Evolutionary conservation across 1,140 invertebrate genomes (phyloP), one percentile per base, ranked within the genome.

Genomic region (Rhagoletis zephyria): DNA sequence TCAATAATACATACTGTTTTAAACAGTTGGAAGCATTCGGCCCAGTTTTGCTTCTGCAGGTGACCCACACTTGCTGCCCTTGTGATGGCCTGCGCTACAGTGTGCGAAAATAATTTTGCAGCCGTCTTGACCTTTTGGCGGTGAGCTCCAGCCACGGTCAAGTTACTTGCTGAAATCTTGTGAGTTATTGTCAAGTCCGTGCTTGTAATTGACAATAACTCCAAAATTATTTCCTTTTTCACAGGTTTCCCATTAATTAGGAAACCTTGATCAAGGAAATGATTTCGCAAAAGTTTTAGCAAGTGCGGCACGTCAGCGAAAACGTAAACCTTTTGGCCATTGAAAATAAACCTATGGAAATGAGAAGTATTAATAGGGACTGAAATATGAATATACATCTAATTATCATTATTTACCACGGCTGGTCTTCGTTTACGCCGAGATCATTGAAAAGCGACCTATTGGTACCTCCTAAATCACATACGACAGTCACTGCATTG

Each of bases 201-300:
- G 9, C 9, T 45, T 45, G 70, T 77, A 45, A 9, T 14, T 40
- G 42, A 45, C 48, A 77, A 77, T 51, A 77, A 51, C 16, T 77
- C 48, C 40, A 40, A 77, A 77, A 77, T 77, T 10, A 77, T 77
- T 77, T 77, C 70, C 16, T 45, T 51, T 45, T 51, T 45, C 4
- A 77, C 70, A 48, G 70, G 70, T 45, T 77, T 77, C n/a, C 42
- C 70, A 77, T 77, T 77, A 45, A 77, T 77, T 3, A 77, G n/a
- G 12, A 63, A 14, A 3, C 61, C 61, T 63, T 63, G 12, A 63
- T 14, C n/a, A 16, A 63, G n/a, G n/a, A 63, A 63, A 63, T 63
- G 61, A 63, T 63, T 16, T 14, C n/a, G 61, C 61, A 63, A 14
- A 12, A n/a, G n/a, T 14, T 63, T 63, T 14, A 63, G n/a, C n/a